Percentiles rank a stretch among this genome's conserved stretches.
These are phyloP conservation scores for Callosobruchus maculatus DNA, from an alignment of 2,888 invertebrate species.

Conservation along the genomic window DNA sequence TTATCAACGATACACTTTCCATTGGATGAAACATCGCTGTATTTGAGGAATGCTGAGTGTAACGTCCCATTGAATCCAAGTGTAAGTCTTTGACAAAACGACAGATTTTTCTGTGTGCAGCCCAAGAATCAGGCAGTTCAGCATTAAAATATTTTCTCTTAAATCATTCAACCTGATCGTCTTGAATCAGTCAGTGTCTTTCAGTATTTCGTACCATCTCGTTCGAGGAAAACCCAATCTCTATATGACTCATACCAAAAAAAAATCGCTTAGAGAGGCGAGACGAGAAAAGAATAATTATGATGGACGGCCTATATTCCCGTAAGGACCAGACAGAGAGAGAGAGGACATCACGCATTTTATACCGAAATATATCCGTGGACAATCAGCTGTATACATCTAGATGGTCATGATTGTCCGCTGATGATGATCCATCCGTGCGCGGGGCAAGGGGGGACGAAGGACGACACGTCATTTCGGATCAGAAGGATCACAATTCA, in stretches of 20 bases:
- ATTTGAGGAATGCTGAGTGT: too few species aligned
- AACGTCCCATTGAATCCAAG: too few species aligned
- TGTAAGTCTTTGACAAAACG: too few species aligned
- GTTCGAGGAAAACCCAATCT: not conserved
- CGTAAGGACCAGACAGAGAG: not conserved
- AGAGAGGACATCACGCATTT: not conserved
- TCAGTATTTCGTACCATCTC: not conserved
- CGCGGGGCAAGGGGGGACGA: conserved; percentile 14
- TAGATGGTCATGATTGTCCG: conserved; percentile 13
- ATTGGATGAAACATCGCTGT: too few species aligned
- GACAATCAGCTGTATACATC: not conserved
- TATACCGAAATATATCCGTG: not conserved
- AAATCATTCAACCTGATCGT: too few species aligned
- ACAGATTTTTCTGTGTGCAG: too few species aligned
- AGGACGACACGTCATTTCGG: conserved; percentile 42
- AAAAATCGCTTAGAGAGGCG: not conserved
- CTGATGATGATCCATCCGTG: conserved; percentile 16
- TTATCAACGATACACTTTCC: too few species aligned
- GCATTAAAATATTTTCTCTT: too few species aligned
- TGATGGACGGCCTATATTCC: not conserved
- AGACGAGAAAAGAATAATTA: not conserved
- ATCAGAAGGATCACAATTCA: conserved; percentile 44
- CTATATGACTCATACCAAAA: not conserved
- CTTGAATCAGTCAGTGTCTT: too few species aligned
- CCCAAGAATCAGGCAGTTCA: too few species aligned